Percentiles rank a stretch among this genome's conserved stretches.
These are phyloP conservation scores for Pinctada fucata DNA, from an alignment of 2,888 invertebrate species.

Conservation along the genomic window DNA sequence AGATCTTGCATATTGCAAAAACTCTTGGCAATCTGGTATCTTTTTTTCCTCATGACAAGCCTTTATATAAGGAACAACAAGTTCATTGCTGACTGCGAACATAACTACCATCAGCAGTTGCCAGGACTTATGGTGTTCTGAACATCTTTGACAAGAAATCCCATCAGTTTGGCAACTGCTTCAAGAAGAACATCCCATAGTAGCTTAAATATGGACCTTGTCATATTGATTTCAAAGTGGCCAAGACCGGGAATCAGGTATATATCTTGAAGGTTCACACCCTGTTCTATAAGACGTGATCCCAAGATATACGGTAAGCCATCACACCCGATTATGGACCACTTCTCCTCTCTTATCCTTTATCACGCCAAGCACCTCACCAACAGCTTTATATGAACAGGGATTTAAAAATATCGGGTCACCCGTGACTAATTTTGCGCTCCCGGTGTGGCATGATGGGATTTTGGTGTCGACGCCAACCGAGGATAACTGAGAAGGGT, in stretches of 20 bases:
- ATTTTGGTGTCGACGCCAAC: too few relatives aligned
- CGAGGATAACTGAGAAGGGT: too few relatives aligned
- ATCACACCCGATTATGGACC: not conserved
- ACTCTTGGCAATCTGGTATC: not conserved
- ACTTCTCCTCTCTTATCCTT: not conserved
- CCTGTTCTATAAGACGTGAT: not conserved
- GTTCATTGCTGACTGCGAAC: not conserved
- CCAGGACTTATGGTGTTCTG: not conserved
- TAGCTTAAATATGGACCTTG: not conserved
- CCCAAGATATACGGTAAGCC: not conserved
- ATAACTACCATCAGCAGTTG: not conserved
- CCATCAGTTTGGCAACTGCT: not conserved
- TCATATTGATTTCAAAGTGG: not conserved
- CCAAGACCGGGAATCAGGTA: not conserved
- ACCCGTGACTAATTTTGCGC: not conserved
- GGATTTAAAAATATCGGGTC: not conserved
- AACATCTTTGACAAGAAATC: not conserved
- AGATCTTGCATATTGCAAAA: not conserved
- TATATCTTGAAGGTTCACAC: not conserved
- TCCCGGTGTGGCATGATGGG: too few relatives aligned
- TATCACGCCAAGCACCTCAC: not conserved
- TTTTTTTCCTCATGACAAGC: not conserved
- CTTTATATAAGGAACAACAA: not conserved
- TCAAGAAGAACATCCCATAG: not conserved
- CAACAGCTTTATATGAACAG: not conserved